Percentiles rank a stretch among this genome's conserved stretches.
Conservation (phyloP, 2,888 invertebrate species). For the Trissoscelio sp. region DNA sequence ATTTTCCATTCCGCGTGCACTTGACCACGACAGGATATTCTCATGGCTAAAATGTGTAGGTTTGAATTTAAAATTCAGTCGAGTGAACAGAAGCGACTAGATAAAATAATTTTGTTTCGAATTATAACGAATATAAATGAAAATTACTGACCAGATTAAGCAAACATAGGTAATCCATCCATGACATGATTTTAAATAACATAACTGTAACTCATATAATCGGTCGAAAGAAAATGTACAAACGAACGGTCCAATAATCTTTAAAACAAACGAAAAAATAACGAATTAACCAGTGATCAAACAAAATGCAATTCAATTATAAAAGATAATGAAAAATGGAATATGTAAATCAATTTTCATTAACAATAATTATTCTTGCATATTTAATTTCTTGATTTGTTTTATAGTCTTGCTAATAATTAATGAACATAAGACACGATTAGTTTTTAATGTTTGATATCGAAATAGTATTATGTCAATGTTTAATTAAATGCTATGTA, state of each 20-base stretch:
- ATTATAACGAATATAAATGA: constrained; percentile 19
- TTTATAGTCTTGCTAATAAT: too few species aligned
- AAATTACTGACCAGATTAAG: constrained; percentile 56
- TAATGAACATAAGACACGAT: too few species aligned
- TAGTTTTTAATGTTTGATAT: too few species aligned
- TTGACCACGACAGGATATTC: constrained; percentile 89
- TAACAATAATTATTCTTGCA: too few species aligned
- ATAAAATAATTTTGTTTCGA: not conserved
- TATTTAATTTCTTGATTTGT: too few species aligned
- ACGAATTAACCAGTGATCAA: not conserved
- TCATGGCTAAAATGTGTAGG: constrained; percentile 84
- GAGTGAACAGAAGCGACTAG: not conserved
- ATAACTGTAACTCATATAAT: constrained; percentile 58
- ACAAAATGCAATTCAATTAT: too few species aligned
- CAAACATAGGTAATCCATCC: constrained; percentile 53
- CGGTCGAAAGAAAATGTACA: constrained; percentile 57
- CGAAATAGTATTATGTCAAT: too few species aligned
- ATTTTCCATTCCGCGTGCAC: constrained; percentile 92
- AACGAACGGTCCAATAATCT: constrained; percentile 51
- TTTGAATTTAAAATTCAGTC: not conserved
- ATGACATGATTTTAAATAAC: constrained; percentile 48
- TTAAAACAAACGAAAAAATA: constrained; percentile 40
- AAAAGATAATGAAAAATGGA: too few species aligned
- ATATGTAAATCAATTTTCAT: too few species aligned
- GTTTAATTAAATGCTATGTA: too few species aligned